Percentiles rank a stretch among this genome's conserved stretches.
Conservation (phyloP, 2,113 vertebrate species). For the Pholis gunnellus region DNA sequence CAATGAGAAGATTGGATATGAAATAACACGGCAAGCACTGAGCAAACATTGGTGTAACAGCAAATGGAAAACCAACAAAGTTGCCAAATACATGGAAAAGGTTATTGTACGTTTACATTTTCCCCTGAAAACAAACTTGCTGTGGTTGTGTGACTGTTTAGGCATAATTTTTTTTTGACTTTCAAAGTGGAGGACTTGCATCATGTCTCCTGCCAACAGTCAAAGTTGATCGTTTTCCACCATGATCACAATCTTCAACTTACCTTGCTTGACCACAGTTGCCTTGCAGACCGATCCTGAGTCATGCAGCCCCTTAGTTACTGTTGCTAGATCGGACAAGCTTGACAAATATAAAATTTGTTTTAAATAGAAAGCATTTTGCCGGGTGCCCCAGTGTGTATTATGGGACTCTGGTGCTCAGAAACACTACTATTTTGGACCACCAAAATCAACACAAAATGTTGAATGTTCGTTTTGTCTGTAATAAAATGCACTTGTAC, state of each 20-base stretch:
- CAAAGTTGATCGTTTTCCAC: neutral
- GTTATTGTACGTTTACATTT: neutral
- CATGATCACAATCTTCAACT: neutral
- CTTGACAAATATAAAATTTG: too few species aligned
- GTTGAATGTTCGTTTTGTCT: too few species aligned
- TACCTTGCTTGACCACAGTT: neutral
- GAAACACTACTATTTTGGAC: too few species aligned
- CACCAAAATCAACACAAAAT: too few species aligned
- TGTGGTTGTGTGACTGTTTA: neutral
- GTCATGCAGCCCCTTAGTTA: too few species aligned
- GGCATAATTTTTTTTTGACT: neutral
- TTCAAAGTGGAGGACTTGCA: neutral
- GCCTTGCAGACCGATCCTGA: too few species aligned
- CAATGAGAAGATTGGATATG: conserved; percentile 69
- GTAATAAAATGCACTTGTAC: too few species aligned
- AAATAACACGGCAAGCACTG: conserved; percentile 47
- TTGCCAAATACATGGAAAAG: neutral
- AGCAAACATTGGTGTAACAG: conserved; percentile 32
- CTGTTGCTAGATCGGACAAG: too few species aligned
- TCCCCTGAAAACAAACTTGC: neutral
- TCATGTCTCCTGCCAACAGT: neutral
- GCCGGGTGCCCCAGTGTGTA: too few species aligned
- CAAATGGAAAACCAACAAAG: conserved; percentile 34
- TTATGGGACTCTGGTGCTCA: too few species aligned
- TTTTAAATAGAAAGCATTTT: too few species aligned